Percentiles rank a stretch among this genome's conserved stretches.
These are phyloP conservation scores for Acanthornis magna DNA, from an alignment of 2,797 vertebrate genomes.

Conservation along the genomic window DNA sequence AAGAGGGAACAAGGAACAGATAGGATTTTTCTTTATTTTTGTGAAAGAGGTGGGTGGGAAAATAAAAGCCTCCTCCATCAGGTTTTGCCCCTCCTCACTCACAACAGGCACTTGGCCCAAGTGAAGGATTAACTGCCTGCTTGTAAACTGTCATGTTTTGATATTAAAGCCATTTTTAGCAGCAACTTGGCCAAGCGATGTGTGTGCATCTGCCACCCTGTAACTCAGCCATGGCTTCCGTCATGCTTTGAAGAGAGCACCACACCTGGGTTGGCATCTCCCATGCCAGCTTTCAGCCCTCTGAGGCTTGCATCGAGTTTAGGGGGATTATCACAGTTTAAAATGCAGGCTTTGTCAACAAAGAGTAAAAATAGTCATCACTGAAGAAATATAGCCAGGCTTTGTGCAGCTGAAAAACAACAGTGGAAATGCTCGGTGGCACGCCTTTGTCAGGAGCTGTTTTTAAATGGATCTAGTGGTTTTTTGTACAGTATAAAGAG, in stretches of 20 bases:
- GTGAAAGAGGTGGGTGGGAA: background rate
- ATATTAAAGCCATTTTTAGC: slow-evolving; percentile 45
- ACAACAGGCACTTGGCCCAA: background rate
- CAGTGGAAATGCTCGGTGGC: background rate
- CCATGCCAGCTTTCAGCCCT: slow-evolving; percentile 37
- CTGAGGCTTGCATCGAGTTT: slow-evolving; percentile 45
- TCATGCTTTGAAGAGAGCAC: slow-evolving; percentile 40
- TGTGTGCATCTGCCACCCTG: slow-evolving; percentile 52
- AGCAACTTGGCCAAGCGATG: slow-evolving; percentile 32
- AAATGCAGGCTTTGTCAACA: slow-evolving; percentile 48
- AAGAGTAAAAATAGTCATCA: background rate
- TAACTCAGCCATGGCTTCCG: slow-evolving; percentile 66
- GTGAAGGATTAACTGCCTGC: background rate
- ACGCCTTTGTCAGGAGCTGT: background rate
- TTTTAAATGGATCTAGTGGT: background rate
- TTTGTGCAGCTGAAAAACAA: slow-evolving; percentile 7
- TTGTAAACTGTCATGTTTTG: slow-evolving; percentile 27
- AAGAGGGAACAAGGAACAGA: background rate
- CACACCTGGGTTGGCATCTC: slow-evolving; percentile 57
- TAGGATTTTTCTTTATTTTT: background rate
- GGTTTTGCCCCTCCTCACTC: background rate
- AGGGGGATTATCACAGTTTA: slow-evolving; percentile 17
- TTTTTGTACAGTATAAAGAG: background rate
- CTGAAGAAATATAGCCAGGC: background rate
- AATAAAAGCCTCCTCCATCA: background rate